Conservation (phyloP, 2,888 invertebrate species). For the Drosophila kuntzei region DNA sequence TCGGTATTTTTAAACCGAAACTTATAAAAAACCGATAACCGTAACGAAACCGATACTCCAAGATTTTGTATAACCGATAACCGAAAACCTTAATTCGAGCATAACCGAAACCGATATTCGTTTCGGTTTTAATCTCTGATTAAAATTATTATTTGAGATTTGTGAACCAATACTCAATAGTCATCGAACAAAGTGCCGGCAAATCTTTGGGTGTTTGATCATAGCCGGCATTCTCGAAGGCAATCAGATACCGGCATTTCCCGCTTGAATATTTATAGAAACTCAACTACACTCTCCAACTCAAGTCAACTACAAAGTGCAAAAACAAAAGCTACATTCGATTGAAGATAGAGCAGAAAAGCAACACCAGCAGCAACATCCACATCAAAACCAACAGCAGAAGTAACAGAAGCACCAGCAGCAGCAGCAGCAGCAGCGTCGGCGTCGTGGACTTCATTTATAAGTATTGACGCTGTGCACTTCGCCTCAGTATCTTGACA, state of each 20-base stretch:
- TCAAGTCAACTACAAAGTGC: slow-evolving; percentile 27
- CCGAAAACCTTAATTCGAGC: too few species aligned
- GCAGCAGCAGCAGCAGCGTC: background rate
- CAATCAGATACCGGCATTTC: slow-evolving; percentile 14
- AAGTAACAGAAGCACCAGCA: slow-evolving; percentile 1
- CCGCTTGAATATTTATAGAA: slow-evolving; percentile 23
- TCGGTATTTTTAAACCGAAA: too few species aligned
- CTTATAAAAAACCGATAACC: too few species aligned
- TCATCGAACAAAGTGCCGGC: background rate
- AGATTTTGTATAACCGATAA: too few species aligned
- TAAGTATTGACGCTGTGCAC: slow-evolving; percentile 43
- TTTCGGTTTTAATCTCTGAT: too few species aligned
- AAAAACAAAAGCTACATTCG: slow-evolving; percentile 36
- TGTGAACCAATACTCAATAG: background rate
- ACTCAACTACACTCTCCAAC: slow-evolving; percentile 20
- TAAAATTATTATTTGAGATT: too few species aligned
- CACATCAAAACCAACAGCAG: background rate
- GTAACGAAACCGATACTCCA: too few species aligned
- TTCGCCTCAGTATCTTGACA: slow-evolving; percentile 64
- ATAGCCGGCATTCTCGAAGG: background rate
- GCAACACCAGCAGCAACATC: slow-evolving; percentile 6
- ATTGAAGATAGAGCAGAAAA: slow-evolving; percentile 26
- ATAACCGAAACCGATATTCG: too few species aligned
- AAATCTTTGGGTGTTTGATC: background rate
- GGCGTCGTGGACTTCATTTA: slow-evolving; percentile 40